Evolutionary conservation across 35 echinoderm and acorn worm species (phyloP), one percentile per base, ranked within the genome.

Genomic region (Strongylocentrotus purpuratus): DNA sequence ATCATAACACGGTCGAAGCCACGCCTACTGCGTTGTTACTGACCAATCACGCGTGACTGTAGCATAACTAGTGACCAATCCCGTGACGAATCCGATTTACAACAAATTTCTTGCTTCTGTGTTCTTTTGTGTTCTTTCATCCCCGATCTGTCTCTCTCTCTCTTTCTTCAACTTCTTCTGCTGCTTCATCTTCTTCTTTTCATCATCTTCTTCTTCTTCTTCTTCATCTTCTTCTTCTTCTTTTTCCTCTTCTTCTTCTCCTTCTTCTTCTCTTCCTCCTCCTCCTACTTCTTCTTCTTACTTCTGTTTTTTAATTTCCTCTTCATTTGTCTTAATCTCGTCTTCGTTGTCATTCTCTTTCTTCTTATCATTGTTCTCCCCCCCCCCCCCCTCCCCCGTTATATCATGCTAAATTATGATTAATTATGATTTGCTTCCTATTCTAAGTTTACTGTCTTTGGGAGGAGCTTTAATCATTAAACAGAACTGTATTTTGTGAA

Each of bases 1-100:
- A 28, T 70, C 61, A 70, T 4, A 5, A 28, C 61, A 70, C 5
- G 65, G 25, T 78, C 65, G 65, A 89, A 9, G 87, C 87, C 33
- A 33, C 33, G 87, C 87, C 87, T 41, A 46, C 33, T 89, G 32
- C 20, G 18, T 89, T 89, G 87, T 89, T 89, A 31, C 20, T 41
- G 45, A 45, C 87, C 87, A 89, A 88, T 89, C 87, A 89, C 33
- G 33, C 25, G 31, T 41, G 32, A 9, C 87, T 15, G 12, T 46
- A 31, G 45, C 22, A 12, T 31, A 86, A 86, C 85, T 86, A 86
- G n/a, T 86, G 85, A 86, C 85, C 85, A 86, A 86, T 86, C 85
- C 85, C 85, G 33, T 86, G 85, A 86, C 85, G 28, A 86, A 86
- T 33, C 28, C 50, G 50, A 55, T 55, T 55, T 55, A 55, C 50